These are phyloP conservation scores for Ovibos moschatus DNA, from an alignment of 2,113 vertebrate genomes.

Conservation along the genomic window DNA sequence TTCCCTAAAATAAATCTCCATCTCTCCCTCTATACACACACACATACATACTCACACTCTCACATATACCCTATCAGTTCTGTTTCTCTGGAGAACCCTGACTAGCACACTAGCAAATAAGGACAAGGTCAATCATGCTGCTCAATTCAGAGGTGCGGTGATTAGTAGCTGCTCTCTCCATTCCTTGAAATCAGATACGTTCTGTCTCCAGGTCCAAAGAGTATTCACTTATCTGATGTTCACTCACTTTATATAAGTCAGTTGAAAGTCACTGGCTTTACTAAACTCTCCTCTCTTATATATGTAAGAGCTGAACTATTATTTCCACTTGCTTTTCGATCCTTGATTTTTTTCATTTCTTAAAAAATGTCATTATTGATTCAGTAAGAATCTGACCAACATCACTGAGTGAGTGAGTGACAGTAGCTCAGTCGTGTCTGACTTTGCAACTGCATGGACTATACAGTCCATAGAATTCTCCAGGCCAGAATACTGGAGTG, in stretches of 20 bases:
- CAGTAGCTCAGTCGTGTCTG: background rate
- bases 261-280: background rate
- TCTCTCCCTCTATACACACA: background rate
- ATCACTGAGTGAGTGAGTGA: background rate
- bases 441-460: background rate
- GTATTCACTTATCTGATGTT: background rate
- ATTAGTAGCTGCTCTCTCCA: background rate
- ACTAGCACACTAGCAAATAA: background rate
- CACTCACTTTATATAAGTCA: background rate
- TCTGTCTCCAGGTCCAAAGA: background rate
- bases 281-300: background rate
- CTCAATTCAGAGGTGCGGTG: background rate
- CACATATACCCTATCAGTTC: background rate
- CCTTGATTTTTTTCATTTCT: slow-evolving; percentile 31
- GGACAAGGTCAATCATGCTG: background rate
- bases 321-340: background rate
- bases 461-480: background rate
- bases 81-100: background rate
- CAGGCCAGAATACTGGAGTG: background rate
- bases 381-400: slow-evolving; percentile 13
- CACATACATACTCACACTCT: too few species aligned
- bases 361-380: background rate
- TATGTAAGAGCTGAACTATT: background rate
- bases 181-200: background rate
- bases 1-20: background rate